Conservation (phyloP, 2,888 invertebrate species). For the Pocota personata region DNA sequence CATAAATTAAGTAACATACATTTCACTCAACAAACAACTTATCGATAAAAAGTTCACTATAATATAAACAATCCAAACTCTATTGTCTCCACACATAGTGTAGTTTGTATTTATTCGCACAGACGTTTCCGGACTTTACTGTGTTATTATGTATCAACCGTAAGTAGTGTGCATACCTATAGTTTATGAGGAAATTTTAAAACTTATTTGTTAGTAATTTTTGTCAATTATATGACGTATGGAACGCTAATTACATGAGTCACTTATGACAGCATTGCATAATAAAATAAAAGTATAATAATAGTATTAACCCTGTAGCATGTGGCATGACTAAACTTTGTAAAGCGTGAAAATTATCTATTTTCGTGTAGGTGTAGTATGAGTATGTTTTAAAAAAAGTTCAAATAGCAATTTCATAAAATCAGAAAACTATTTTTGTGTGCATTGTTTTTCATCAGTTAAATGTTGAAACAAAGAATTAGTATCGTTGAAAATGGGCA, state of each 20-base stretch:
- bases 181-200: background rate
- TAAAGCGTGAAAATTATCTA: background rate
- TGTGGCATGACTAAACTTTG: background rate
- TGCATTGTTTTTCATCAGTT: background rate
- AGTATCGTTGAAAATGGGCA: background rate
- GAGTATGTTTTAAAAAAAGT: too few relatives aligned
- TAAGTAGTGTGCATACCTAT: too few relatives aligned
- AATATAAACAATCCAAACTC: too few relatives aligned
- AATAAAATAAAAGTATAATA: background rate
- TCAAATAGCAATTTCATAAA: background rate
- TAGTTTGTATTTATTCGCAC: background rate
- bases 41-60: too few relatives aligned
- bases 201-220: background rate
- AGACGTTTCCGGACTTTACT: background rate
- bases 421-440: background rate
- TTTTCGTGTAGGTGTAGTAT: background rate
- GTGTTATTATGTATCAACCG: slow-evolving; percentile 7
- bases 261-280: background rate
- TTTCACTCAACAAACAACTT: too few relatives aligned
- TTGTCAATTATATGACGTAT: background rate
- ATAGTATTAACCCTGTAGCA: background rate
- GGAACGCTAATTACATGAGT: background rate
- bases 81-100: background rate
- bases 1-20: background rate
- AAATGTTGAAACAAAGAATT: background rate